These are phyloP conservation scores for Epistrophe eligans DNA, from an alignment of 2,888 invertebrate genomes.

Conservation along the genomic window DNA sequence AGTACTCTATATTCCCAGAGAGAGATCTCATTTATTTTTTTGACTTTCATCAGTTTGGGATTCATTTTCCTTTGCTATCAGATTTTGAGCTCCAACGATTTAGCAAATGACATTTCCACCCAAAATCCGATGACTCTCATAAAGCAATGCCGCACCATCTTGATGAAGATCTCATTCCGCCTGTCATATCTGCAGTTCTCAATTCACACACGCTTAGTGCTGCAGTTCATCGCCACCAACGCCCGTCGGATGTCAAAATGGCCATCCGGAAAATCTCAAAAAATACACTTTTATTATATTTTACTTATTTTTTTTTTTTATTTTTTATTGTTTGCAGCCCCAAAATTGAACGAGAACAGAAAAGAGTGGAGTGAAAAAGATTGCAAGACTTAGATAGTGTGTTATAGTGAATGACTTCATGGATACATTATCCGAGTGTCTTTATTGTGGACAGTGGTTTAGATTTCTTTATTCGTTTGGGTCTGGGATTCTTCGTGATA, in stretches of 20 bases:
- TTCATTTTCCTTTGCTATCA: constrained; percentile 10
- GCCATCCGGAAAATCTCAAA: constrained; percentile 20
- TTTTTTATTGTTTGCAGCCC: constrained; percentile 5
- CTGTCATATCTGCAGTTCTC: constrained; percentile 29
- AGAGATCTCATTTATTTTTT: constrained; percentile 21
- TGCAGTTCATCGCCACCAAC: constrained; percentile 24
- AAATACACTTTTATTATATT: constrained; percentile 29
- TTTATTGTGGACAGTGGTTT: constrained; percentile 36
- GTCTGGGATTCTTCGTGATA: constrained; percentile 23
- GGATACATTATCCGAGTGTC: constrained; percentile 31
- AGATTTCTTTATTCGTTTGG: background rate
- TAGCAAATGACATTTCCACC: constrained; percentile 39
- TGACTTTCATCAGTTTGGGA: constrained; percentile 22
- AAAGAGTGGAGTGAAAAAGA: constrained; percentile 8
- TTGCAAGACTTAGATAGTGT: constrained; percentile 32
- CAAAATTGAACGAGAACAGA: background rate
- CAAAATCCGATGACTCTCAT: constrained; percentile 20
- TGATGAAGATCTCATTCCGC: constrained; percentile 19
- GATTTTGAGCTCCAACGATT: constrained; percentile 43
- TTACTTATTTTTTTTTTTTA: constrained; percentile 14
- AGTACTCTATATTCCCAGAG: background rate
- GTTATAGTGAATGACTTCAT: constrained; percentile 23
- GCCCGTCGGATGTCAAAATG: constrained; percentile 2
- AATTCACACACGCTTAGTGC: constrained; percentile 31
- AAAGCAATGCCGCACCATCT: constrained; percentile 24